Evolutionary conservation across 2,888 invertebrate genomes (phyloP), one percentile per base, ranked within the genome.

Genomic region (Microplitis deprimator): DNA sequence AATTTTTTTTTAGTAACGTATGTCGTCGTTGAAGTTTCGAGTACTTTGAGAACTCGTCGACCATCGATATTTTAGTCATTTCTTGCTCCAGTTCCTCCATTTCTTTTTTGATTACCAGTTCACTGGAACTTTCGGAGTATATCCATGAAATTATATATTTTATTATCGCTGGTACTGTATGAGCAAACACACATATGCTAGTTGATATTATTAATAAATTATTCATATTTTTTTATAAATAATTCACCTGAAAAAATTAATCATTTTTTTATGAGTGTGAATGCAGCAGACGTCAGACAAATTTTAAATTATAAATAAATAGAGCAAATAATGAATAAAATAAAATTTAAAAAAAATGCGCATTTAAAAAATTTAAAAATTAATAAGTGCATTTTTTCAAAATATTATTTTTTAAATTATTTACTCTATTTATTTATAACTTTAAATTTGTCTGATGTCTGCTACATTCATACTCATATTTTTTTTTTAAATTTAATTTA

Each of bases 21-120:
- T 85, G 87, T 79, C 84, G 88, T 75, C 91, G 82, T 80, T 90
- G 88, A 16, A 90, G 84, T 82, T 87, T 90, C 6, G 90, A 89
- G 80, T 89, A 88, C 76, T 86, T 91, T 8, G 91, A 84, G 85
- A 91, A 91, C 80, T 91, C 90, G 82, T 90, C 88, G 1, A 89
- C 86, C 82, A 90, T 88, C 8, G 89, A 89, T 76, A 89, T 85
- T 17, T 80, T 81, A 29, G 81, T 78, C 86, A 90, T 88, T 83
- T 90, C 85, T 50, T 82, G 82, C 80, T 87, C 88, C 13, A 90
- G 77, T 59, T 76, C 77, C 20, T 78, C 79, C 40, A 89, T 75
- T 61, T 87, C 84, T 6, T 76, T 79, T n/a, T 84, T 82, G n/a
- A 88, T 7, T 20, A 75, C 76, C 40, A 76, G 68, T 17, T 87